Base-by-base conservation (phyloP, 1,140 invertebrate species). In the Drosophila guanche region DNA sequence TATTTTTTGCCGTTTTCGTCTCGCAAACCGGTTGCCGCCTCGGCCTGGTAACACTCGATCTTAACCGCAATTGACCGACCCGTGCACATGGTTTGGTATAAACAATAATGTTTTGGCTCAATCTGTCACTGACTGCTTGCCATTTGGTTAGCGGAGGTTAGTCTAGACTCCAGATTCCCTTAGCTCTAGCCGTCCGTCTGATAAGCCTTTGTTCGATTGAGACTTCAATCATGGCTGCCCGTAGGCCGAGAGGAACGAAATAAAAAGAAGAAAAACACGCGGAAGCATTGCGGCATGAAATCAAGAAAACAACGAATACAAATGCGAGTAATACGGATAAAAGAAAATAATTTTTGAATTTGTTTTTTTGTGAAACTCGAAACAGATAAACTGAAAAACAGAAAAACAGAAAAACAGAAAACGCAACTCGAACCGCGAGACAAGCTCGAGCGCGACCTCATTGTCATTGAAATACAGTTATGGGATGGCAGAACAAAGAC, bases 391-490 rank as follows among this genome's bases (percentile, higher is more conserved):
- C 27, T 42, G 12, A 27, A 62, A 72, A 51, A 54, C 41, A 52
- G 50, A 72, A 56, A 58, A 52, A 54, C 47, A 55, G 25, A 71
- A 33, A 46, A 16, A 33, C 20, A 55, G 68, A 71, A 66, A 61
- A 50, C 58, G 50, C 63, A 79, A 54, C 33, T 16, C 48, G 33
- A 46, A 46, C 72, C 40, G 51, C 50, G 57, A 72, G 69, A 73
- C 71, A n/a, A 29, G 27, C 48, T 29, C 37, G 51, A 47, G 29
- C 27, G 33, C 33, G 81, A 86, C 77, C 81, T 81, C 81, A 88
- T 88, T 86, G 81, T 73, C 77, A 83, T 83, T 83, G 79, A 77
- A 86, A 78, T 81, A 86, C 81, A 86, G 81, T 86, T 86, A 86
- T 60, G 62, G 59, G 29, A 6, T 14, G 52, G 51, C 55, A 40